Evolutionary conservation across 2,797 vertebrate genomes (phyloP).

Genomic region (Malurus leucopterus): DNA sequence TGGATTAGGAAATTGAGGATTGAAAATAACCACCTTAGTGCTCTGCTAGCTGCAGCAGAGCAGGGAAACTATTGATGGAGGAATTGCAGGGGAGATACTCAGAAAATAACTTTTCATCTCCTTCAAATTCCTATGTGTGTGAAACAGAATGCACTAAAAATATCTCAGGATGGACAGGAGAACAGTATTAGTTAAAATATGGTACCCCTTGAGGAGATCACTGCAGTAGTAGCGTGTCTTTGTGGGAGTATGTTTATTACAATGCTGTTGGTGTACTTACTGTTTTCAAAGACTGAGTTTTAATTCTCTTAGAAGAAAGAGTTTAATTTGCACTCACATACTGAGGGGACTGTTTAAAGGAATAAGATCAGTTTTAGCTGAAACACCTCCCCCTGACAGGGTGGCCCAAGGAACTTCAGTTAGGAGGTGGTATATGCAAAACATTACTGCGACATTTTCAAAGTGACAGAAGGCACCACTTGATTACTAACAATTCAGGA

Average conservation of each 20-base stretch:
- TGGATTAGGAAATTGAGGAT: neutral
- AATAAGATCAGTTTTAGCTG: neutral
- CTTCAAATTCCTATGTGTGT: neutral
- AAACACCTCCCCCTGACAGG: too few species aligned
- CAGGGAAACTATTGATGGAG: neutral
- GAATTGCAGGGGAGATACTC: neutral
- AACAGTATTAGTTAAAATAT: neutral
- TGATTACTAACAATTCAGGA: too few species aligned
- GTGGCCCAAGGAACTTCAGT: too few species aligned
- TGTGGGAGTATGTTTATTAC: neutral
- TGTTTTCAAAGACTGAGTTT: neutral
- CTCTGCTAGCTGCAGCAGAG: neutral
- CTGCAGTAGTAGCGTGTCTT: neutral
- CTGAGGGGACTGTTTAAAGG: neutral
- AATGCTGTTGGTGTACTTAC: neutral
- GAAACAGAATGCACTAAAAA: neutral
- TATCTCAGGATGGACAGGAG: neutral
- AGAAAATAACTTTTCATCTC: neutral
- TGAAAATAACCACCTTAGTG: neutral
- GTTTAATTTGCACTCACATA: neutral
- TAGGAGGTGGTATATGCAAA: too few species aligned
- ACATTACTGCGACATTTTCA: too few species aligned
- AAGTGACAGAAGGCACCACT: too few species aligned
- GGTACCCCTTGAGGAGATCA: neutral
- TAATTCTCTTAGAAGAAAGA: neutral